Evolutionary conservation across 2,888 invertebrate genomes (phyloP), one percentile per base, ranked within the genome.

Genomic region (Sturmia bella): DNA sequence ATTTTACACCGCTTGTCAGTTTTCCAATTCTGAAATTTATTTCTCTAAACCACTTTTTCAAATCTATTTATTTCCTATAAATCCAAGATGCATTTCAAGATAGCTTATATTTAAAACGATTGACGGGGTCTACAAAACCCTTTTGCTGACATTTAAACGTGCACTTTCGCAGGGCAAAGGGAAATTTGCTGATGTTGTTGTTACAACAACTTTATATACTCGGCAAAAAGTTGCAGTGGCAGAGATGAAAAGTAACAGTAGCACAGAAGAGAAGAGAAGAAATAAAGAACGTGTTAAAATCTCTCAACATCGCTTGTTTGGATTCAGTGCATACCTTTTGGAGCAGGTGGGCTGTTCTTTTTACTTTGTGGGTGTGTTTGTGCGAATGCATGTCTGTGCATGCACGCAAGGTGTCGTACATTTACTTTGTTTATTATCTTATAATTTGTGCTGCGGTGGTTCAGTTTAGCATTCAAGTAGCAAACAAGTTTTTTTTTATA

Each of bases 261-360:
- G 13, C 27, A 6, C 27, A 52, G 27, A 52, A n/a, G 12, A 32
- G 32, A 24, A 21, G 21, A 57, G 3, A 32, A 57, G 50, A 56
- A 57, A 56, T 21, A 32, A 64, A n/a, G n/a, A n/a, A n/a, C n/a
- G n/a, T 45, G 32, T 13, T 37, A n/a, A n/a, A 56, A 45, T 39
- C 27, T 64, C 13, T 64, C 13, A n/a, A 37, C 63, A 24, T 41
- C 52, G 43, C 32, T 56, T 45, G 17, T 63, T 54, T 75, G 72
- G 80, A 70, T 43, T 54, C 68, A 52, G 24, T 54, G 27, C 50
- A 59, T 70, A 57, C 21, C 21, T 50, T 72, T 48, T 48, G 21
- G 59, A 21, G 21, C 37, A 63, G 52, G 50, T 61, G 21, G 56
- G 6, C 43, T 52, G 21, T 21, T 39, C 2, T 19, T 13, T 39